Evolutionary conservation across 37 sponge, comb jelly and placozoan species (phyloP).

Genomic region (Amphimedon queenslandica): DNA sequence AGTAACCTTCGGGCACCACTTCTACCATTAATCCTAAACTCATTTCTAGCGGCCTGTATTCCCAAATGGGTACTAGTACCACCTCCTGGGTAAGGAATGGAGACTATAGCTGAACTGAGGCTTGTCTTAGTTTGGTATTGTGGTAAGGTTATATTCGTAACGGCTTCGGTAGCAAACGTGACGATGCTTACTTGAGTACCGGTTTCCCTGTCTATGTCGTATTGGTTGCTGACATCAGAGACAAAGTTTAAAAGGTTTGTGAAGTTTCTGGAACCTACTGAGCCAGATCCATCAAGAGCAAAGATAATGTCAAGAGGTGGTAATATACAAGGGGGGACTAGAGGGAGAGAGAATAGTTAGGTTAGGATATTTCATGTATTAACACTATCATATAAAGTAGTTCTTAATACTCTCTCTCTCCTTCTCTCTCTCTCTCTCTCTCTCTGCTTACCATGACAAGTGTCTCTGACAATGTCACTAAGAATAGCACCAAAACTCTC

Average conservation of each 20-base stretch:
- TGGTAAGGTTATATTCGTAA: neutral
- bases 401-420: conserved; percentile 30
- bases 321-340: neutral
- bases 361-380: too few relatives aligned
- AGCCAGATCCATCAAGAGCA: conserved; percentile 20
- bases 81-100: conserved; percentile 9
- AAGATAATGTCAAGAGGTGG: conserved; percentile 24
- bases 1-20: conserved; percentile 9
- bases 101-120: neutral
- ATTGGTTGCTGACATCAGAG: neutral
- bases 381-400: too few relatives aligned
- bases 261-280: conserved; percentile 13
- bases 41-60: neutral
- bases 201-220: neutral
- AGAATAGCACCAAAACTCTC: neutral
- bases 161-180: neutral
- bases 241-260: neutral
- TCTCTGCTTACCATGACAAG: conserved; percentile 2
- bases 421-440: conserved; percentile 13
- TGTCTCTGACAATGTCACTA: neutral
- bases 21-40: neutral
- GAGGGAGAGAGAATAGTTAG: too few relatives aligned
- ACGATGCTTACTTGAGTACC: conserved; percentile 6
- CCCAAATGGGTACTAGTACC: conserved; percentile 15
- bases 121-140: neutral